Conservation (phyloP, 2,797 vertebrate genomes). For the Micropoecilia bifurca region DNA sequence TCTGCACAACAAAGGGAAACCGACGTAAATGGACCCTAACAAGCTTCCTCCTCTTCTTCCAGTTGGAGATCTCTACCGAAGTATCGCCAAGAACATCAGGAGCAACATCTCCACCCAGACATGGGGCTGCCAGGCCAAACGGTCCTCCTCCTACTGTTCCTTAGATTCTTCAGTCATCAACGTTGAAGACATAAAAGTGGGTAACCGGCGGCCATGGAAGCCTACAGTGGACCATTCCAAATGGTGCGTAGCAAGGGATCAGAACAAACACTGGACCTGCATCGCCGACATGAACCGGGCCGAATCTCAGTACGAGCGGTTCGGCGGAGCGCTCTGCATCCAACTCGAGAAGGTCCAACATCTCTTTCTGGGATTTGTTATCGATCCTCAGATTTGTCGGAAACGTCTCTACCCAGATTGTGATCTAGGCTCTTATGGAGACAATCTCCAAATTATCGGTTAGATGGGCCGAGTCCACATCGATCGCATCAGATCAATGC, state of each 20-base stretch:
- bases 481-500: not conserved
- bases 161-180: not conserved
- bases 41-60: not conserved
- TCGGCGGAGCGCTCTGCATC: not conserved
- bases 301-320: not conserved
- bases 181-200: not conserved
- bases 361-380: not conserved
- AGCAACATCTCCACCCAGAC: not conserved
- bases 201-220: not conserved
- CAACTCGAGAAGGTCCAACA: not conserved
- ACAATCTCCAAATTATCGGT: not conserved
- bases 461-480: not conserved
- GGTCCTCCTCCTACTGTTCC: not conserved
- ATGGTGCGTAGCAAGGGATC: not conserved
- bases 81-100: not conserved
- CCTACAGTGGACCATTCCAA: not conserved
- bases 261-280: conserved; percentile 1
- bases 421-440: not conserved
- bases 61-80: conserved; percentile 1
- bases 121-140: not conserved
- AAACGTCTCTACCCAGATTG: not conserved
- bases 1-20: not conserved
- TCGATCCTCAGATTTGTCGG: fast-evolving
- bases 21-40: not conserved
- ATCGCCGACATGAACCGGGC: not conserved